A percentile compares a stretch with the other conserved stretches of the same genome.
Evolutionary conservation across 2,113 vertebrate species (phyloP).

Genomic region (Hirundichthys speculiger): DNA sequence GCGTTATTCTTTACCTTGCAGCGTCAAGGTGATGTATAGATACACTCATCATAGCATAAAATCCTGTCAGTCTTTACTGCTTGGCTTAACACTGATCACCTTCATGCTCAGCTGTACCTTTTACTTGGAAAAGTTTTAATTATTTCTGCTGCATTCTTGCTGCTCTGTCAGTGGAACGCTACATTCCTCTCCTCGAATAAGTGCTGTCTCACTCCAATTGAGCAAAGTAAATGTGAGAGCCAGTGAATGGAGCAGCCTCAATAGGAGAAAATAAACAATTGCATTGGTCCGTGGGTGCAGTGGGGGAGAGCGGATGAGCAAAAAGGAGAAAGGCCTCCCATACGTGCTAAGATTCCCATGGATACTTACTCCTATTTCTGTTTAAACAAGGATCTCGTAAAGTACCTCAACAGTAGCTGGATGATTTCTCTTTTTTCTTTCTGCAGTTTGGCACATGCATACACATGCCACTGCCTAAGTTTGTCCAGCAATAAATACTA

Average conservation of each 20-base stretch:
- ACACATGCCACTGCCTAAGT: background rate
- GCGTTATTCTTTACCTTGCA: constrained; percentile 53
- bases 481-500: background rate
- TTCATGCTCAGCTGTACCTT: constrained; percentile 67
- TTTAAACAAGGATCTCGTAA: constrained; percentile 75
- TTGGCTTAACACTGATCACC: constrained; percentile 26
- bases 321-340: constrained; percentile 72
- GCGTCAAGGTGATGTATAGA: constrained; percentile 68
- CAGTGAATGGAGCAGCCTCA: constrained; percentile 79
- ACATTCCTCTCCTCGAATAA: constrained; percentile 79
- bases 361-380: constrained; percentile 71
- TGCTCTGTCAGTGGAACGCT: constrained; percentile 76
- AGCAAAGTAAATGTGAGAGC: constrained; percentile 79
- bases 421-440: constrained; percentile 72
- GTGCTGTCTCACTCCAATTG: constrained; percentile 82
- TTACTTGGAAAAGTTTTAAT: constrained; percentile 66
- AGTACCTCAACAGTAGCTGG: constrained; percentile 51
- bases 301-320: constrained; percentile 71
- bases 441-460: constrained; percentile 16
- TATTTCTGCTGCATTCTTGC: constrained; percentile 75
- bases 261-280: constrained; percentile 83
- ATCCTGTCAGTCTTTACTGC: constrained; percentile 47
- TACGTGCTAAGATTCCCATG: constrained; percentile 79
- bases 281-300: constrained; percentile 77
- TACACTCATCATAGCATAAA: constrained; percentile 59